phyloP scores from a whole-genome alignment of 2,113 vertebrate genomes.

The Piaya cayana region DNA sequence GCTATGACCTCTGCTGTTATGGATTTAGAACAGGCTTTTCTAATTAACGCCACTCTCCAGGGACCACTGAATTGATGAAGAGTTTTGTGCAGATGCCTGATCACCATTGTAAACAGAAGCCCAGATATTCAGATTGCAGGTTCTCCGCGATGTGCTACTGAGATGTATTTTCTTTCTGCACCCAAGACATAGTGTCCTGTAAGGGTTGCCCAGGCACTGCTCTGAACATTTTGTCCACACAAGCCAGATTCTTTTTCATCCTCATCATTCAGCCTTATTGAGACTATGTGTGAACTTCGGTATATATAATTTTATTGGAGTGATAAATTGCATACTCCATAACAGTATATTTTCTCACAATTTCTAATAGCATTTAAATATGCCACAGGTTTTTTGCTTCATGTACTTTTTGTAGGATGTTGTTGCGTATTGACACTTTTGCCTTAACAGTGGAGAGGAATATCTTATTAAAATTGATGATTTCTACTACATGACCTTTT shows the following conservation, averaged over 20 bases:
- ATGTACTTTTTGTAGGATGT: not conserved
- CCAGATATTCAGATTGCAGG: not conserved
- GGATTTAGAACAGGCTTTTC: not conserved
- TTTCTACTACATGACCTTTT: slow-evolving; percentile 23
- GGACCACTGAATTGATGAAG: not conserved
- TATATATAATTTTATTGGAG: not conserved
- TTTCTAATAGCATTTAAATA: not conserved
- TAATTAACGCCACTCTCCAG: not conserved
- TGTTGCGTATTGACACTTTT: not conserved
- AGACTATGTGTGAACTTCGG: not conserved
- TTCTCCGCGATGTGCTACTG: not conserved
- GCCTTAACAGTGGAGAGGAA: not conserved
- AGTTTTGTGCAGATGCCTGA: slow-evolving; percentile 23
- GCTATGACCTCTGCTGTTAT: not conserved
- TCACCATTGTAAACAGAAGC: not conserved
- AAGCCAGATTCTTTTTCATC: not conserved
- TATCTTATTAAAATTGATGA: slow-evolving; percentile 21
- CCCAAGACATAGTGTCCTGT: not conserved
- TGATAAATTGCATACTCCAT: not conserved
- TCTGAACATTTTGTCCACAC: slow-evolving; percentile 5
- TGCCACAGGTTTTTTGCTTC: not conserved
- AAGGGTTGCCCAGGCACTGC: not conserved
- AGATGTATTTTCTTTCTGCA: not conserved
- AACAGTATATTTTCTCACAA: not conserved
- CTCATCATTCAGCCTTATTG: not conserved